phyloP scores from a whole-genome alignment of 2,797 vertebrate species.

The Eulemur mongoz region DNA sequence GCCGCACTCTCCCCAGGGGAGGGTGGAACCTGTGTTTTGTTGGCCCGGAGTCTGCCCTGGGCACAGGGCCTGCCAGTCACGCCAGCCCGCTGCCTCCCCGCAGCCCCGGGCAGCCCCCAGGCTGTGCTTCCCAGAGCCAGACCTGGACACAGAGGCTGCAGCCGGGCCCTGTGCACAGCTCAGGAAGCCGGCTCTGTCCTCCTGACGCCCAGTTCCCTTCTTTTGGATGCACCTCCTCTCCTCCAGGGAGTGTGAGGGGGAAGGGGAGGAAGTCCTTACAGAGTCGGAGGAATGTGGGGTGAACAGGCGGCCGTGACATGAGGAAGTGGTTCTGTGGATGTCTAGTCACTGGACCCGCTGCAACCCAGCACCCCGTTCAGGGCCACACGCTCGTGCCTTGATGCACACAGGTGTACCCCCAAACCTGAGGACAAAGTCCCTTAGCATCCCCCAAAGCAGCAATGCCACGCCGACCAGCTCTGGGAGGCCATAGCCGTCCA shows the following conservation, averaged over 20 bases:
- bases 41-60: background rate
- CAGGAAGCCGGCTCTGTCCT: accelerated
- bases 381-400: background rate
- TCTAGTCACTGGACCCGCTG: too few relatives aligned
- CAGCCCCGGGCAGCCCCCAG: accelerated
- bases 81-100: accelerated
- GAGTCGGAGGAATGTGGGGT: background rate
- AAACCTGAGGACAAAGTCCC: background rate
- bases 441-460: background rate
- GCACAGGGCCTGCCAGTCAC: background rate
- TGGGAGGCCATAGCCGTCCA: background rate
- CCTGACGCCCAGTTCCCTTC: background rate
- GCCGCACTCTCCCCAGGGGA: too few relatives aligned
- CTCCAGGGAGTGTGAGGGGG: background rate
- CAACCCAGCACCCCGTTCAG: background rate
- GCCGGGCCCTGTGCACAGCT: background rate
- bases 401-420: too few relatives aligned
- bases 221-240: background rate
- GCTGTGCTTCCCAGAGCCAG: background rate
- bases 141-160: background rate
- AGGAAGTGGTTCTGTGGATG: accelerated
- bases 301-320: accelerated
- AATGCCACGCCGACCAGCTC: background rate
- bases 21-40: background rate
- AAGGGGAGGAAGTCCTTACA: background rate